These are phyloP conservation scores for Sphecodes monilicornis DNA, from an alignment of 2,888 invertebrate genomes.

Conservation along the genomic window DNA sequence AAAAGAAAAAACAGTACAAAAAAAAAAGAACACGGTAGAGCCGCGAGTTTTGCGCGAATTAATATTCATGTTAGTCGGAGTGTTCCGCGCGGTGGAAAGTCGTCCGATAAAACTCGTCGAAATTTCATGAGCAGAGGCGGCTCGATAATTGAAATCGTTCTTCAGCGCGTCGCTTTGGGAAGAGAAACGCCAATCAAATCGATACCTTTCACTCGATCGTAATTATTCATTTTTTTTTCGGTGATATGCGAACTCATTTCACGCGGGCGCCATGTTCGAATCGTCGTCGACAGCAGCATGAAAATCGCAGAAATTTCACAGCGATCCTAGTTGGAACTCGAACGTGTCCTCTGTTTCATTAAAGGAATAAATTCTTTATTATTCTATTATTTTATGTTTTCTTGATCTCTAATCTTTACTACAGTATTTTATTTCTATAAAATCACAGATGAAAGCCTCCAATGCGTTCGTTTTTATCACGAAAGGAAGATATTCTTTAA, in stretches of 20 bases:
- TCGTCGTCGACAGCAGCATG: neutral
- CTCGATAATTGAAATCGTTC: slow-evolving; percentile 17
- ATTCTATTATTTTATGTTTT: too few species aligned
- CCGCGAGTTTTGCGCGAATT: slow-evolving; percentile 14
- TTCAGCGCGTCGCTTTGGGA: neutral
- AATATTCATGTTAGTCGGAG: slow-evolving; percentile 31
- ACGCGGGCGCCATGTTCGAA: neutral
- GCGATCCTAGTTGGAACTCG: neutral
- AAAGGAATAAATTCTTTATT: too few species aligned
- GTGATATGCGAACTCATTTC: neutral
- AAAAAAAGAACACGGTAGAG: neutral
- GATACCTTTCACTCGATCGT: neutral
- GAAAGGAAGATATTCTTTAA: too few species aligned
- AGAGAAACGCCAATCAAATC: slow-evolving; percentile 20
- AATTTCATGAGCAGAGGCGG: slow-evolving; percentile 20
- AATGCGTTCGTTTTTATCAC: too few species aligned
- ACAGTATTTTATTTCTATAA: too few species aligned
- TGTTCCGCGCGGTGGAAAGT: slow-evolving; percentile 5
- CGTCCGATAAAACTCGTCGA: slow-evolving; percentile 4
- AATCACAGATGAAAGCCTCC: too few species aligned
- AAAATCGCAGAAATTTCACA: neutral
- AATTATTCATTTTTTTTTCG: neutral
- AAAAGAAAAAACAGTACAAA: neutral
- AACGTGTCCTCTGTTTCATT: too few species aligned
- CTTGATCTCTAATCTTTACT: too few species aligned